Evolutionary conservation across 1,140 invertebrate species (phyloP), one percentile per base, ranked within the genome.

Genomic region (Saccostrea cuccullata): DNA sequence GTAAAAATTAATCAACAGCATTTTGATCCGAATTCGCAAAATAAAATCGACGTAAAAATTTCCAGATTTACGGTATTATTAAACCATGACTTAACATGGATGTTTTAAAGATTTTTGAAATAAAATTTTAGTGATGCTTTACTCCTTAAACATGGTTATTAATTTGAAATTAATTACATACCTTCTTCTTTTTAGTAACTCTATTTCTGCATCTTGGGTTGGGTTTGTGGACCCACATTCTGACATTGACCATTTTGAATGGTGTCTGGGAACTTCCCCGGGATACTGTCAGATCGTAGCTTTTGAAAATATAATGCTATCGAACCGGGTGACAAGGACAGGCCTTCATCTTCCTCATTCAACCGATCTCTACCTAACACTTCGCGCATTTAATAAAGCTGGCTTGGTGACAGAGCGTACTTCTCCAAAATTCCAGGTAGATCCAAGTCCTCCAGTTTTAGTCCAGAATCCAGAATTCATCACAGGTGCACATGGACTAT

Each of bases 201-300:
- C 89, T 15, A 23, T 91, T n/a, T 84, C 87, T 30, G 86, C 87
- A 5, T 70, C 86, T 8, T 93, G 92, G 92, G 23, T 88, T 23
- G 92, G 92, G 23, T 92, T 92, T 84, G 58, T 89, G 3, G 92
- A 93, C 64, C 90, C 91, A n/a, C 90, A 93, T 40, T 91, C 92
- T 0, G 88, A 84, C 12, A 90, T 93, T 58, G 47, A 89, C 15
- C 85, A 93, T 70, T 92, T 90, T 77, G 87, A 89, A 56, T 89
- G 86, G 17, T 93, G 92, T 64, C 30, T 91, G 20, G 77, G 85
- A 4, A 77, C 82, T 9, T 15, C 17, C n/a, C 23, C n/a, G 23
- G 26, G 60, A n/a, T 0, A 40, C 0, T 93, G 92, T 86, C 88
- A 92, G 55, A 56, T 90, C 17, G 15, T 89, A 36, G 8, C 77